Conservation (phyloP, 2,888 invertebrate genomes). For the Electrophaes corylata region DNA sequence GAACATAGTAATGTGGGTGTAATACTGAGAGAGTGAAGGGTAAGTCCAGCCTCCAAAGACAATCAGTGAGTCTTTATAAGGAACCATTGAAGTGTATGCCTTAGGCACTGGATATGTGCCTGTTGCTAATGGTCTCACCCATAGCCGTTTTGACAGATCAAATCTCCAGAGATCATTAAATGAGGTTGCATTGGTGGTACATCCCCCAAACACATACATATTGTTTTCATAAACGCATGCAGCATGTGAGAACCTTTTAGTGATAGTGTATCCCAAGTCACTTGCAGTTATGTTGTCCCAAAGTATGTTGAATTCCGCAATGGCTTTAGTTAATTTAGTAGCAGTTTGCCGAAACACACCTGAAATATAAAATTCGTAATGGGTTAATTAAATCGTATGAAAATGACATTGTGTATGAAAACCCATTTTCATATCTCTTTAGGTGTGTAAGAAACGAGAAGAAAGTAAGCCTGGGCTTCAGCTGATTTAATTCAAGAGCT, state of each 20-base stretch:
- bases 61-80: slow-evolving; percentile 91
- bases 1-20: slow-evolving; percentile 94
- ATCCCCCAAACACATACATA: slow-evolving; percentile 98
- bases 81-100: slow-evolving; percentile 96
- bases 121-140: slow-evolving; percentile 93
- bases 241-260: slow-evolving; percentile 96
- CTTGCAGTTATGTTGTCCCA: slow-evolving; percentile 87
- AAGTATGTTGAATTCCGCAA: slow-evolving; percentile 89
- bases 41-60: slow-evolving; percentile 98
- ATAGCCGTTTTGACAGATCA: slow-evolving; percentile 92
- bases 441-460: no score
- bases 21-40: slow-evolving; percentile 93
- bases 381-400: slow-evolving; percentile 2
- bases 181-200: slow-evolving; percentile 96
- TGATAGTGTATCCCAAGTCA: slow-evolving; percentile 89
- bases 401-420: no score
- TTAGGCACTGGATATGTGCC: slow-evolving; percentile 97
- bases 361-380: slow-evolving; percentile 73
- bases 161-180: slow-evolving; percentile 98
- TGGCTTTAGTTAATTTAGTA: slow-evolving; percentile 89
- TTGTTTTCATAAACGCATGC: slow-evolving; percentile 92
- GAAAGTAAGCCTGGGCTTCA: neutral
- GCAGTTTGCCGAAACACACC: slow-evolving; percentile 91
- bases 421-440: no score
- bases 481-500: neutral